A percentile compares a stretch with the other conserved stretches of the same genome.
phyloP scores from a whole-genome alignment of 2,888 invertebrate species.

The Melangyna quadrimaculata region DNA sequence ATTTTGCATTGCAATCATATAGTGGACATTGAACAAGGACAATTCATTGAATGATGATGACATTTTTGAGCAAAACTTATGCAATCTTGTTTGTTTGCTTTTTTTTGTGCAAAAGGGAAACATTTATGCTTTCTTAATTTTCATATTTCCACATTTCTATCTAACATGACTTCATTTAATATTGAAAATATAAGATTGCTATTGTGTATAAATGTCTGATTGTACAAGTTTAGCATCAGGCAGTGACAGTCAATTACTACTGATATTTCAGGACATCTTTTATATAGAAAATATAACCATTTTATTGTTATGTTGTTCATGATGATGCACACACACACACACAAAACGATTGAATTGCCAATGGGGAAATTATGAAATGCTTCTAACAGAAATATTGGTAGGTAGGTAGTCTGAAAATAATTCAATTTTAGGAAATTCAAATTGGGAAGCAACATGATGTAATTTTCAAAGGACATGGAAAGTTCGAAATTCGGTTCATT shows the following conservation, averaged over 20 bases:
- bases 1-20: not conserved
- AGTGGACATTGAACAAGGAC: constrained; percentile 19
- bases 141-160: constrained; percentile 38
- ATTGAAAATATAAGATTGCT: constrained; percentile 49
- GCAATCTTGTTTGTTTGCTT: not conserved
- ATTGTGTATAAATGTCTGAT: constrained; percentile 17
- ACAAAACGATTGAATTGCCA: constrained; percentile 47
- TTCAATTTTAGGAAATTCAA: constrained; percentile 1
- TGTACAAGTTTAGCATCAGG: not conserved
- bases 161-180: constrained; percentile 37
- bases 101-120: constrained; percentile 31
- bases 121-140: constrained; percentile 64
- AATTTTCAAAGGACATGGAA: not conserved
- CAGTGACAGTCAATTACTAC: constrained; percentile 65
- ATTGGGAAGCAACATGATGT: not conserved
- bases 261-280: constrained; percentile 30
- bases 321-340: not conserved
- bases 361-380: constrained; percentile 33
- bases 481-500: not conserved
- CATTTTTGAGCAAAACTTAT: constrained; percentile 22
- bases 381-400: constrained; percentile 1
- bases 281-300: not conserved
- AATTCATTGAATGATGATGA: constrained; percentile 55
- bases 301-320: not conserved
- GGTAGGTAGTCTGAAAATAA: not conserved